Conservation (phyloP, 2,888 invertebrate genomes). For the Cremastinae sp. region DNA sequence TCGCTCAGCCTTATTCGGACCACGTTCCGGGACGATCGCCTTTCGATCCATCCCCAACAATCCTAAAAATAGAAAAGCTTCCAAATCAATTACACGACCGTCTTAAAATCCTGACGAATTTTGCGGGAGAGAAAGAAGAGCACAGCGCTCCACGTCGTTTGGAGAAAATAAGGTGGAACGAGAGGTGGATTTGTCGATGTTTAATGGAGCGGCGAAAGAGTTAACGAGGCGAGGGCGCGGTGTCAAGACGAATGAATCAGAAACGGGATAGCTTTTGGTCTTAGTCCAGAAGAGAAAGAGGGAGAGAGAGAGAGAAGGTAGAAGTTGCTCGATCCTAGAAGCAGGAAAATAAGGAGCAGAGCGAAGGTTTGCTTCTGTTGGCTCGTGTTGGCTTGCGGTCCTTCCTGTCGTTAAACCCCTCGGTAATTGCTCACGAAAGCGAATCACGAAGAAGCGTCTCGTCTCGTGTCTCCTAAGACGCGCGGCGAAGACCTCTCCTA, state of each 20-base stretch:
- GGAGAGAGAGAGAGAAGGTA: too few species aligned
- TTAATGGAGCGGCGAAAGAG: conserved; percentile 38
- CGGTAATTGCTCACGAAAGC: conserved; percentile 51
- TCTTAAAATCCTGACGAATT: too few species aligned
- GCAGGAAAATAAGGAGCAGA: too few species aligned
- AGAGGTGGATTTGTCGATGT: conserved; percentile 20
- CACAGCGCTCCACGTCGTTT: background rate
- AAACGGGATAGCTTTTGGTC: conserved; percentile 15
- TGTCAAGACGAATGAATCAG: conserved; percentile 42
- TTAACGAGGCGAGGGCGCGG: conserved; percentile 28
- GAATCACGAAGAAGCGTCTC: conserved; percentile 31
- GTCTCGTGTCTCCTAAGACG: conserved; percentile 21
- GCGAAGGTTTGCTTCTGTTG: too few species aligned
- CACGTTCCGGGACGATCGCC: conserved; percentile 52
- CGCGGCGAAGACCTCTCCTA: background rate
- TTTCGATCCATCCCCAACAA: conserved; percentile 49
- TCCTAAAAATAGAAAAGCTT: conserved; percentile 41
- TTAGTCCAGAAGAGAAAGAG: conserved; percentile 7
- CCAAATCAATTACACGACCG: conserved; percentile 28
- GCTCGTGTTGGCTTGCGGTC: background rate
- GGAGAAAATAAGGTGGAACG: conserved; percentile 3
- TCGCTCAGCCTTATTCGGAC: conserved; percentile 45
- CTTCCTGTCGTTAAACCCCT: conserved; percentile 43
- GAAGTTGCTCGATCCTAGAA: too few species aligned
- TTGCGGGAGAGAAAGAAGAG: too few species aligned